A percentile compares a stretch with the other conserved stretches of the same genome.
These are phyloP conservation scores for Lasioglossum pauxillum DNA, from an alignment of 2,888 invertebrate species.

Conservation along the genomic window DNA sequence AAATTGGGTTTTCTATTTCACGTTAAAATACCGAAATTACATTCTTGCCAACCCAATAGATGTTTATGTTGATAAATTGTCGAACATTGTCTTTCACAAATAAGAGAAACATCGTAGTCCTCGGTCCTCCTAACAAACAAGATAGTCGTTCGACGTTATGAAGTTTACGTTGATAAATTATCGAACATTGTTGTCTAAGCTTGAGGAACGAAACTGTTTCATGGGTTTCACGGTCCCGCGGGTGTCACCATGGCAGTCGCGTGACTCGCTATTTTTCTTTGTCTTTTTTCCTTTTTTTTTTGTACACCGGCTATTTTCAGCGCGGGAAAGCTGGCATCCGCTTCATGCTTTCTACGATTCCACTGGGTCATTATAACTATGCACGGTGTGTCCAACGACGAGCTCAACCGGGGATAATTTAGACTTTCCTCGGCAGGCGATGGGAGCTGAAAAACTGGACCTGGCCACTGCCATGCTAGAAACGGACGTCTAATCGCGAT, in stretches of 20 bases:
- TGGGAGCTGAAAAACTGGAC: conserved; percentile 7
- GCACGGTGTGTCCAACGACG: conserved; percentile 22
- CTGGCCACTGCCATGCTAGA: background rate
- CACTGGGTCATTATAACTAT: conserved; percentile 21
- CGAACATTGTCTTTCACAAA: no score
- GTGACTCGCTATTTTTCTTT: conserved; percentile 16
- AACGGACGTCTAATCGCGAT: conserved; percentile 3
- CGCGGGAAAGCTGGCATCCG: conserved; percentile 35
- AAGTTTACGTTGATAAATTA: no score
- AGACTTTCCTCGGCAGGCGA: conserved; percentile 1
- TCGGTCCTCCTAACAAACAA: no score
- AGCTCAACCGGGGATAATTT: background rate
- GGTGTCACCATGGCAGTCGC: background rate
- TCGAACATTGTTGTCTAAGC: background rate
- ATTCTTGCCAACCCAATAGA: no score
- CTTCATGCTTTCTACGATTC: conserved; percentile 52
- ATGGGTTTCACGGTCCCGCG: conserved; percentile 10
- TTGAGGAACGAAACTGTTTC: background rate
- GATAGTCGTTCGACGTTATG: no score
- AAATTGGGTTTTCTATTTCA: no score
- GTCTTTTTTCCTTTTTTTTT: background rate
- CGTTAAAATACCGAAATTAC: no score
- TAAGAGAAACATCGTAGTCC: no score
- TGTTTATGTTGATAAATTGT: no score
- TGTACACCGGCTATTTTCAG: conserved; percentile 14